A percentile compares a stretch with the other conserved stretches of the same genome.
These are phyloP conservation scores for Panagrolaimus sp. DNA, from an alignment of 1,140 invertebrate genomes.

Conservation along the genomic window DNA sequence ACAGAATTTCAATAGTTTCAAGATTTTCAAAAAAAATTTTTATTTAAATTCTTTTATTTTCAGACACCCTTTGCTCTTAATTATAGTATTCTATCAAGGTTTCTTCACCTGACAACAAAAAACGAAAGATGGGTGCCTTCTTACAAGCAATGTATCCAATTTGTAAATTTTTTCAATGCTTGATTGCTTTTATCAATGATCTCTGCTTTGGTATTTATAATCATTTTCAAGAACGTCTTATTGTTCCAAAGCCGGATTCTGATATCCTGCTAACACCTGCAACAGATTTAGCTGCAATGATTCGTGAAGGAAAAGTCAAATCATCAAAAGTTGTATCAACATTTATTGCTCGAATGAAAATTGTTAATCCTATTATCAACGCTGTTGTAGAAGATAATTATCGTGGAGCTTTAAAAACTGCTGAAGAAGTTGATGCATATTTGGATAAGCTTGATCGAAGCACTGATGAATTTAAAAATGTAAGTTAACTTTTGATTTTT, in stretches of 20 bases:
- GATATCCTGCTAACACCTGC: slow-evolving; percentile 37
- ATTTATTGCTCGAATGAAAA: slow-evolving; percentile 47
- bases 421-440: slow-evolving; percentile 30
- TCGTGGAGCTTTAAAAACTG: slow-evolving; percentile 37
- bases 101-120: neutral
- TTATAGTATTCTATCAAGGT: neutral
- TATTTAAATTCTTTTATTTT: too few relatives aligned
- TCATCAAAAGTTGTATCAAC: slow-evolving; percentile 32
- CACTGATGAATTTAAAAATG: slow-evolving; percentile 23
- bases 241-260: slow-evolving; percentile 25
- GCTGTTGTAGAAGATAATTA: slow-evolving; percentile 46
- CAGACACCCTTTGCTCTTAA: too few relatives aligned
- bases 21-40: too few relatives aligned
- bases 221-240: slow-evolving; percentile 18
- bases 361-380: slow-evolving; percentile 43
- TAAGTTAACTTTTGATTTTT: slow-evolving; percentile 14
- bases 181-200: slow-evolving; percentile 19
- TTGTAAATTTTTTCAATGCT: neutral
- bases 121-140: neutral
- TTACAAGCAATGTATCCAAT: neutral
- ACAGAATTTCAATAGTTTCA: too few relatives aligned
- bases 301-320: slow-evolving; percentile 32
- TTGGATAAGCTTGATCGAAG: slow-evolving; percentile 32
- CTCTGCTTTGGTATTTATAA: slow-evolving; percentile 27
- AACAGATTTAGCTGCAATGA: slow-evolving; percentile 39